Evolutionary conservation across 2,888 invertebrate species (phyloP), one percentile per base, ranked within the genome.

Genomic region (Drosophila aldrichi): DNA sequence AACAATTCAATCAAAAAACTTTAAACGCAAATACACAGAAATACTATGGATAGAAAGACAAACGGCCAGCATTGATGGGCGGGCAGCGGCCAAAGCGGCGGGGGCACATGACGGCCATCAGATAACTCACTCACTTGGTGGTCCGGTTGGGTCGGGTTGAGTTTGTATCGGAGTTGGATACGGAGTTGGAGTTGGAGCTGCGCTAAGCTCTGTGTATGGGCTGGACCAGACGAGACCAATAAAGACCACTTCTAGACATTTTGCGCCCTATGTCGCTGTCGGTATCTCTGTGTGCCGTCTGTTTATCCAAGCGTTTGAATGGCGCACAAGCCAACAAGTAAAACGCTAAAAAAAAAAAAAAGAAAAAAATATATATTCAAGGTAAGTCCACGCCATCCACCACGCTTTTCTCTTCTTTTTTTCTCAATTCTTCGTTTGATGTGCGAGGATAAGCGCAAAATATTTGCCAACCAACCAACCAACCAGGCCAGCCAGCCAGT

Each of bases 1-100:
- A 91, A 90, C 90, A 91, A 91, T 91, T 91, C 91, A 91, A 91
- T 91, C 91, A 91, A 91, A 91, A 90, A 88, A 87, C 86, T 86
- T 87, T 88, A 88, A 88, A 88, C 86, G 80, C 86, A 87, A 87
- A 88, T 81, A 83, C 81, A 81, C 56, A 72, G 46, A 66, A 60
- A 64, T 36, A 46, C 71, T 48, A 72, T 63, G 69, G 60, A 67
- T 64, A 61, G 57, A 58, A 57, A 73, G 63, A 70, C 71, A 68
- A 55, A 54, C 63, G 63, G 79, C 40, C 58, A 52, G 65, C 9
- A 29, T 40, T 3, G 18, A 6, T 25, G 25, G 38, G 57, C 48
- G 9, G 36, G 40, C 20, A 63, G 57, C 48, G 55, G 68, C 41
- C 29, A 38, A 48, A 70, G 51, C 56, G 61, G 61, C 48, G 61